A percentile compares a stretch with the other conserved stretches of the same genome.
Conservation (phyloP, 2,113 vertebrate species). For the Suncus etruscus region DNA sequence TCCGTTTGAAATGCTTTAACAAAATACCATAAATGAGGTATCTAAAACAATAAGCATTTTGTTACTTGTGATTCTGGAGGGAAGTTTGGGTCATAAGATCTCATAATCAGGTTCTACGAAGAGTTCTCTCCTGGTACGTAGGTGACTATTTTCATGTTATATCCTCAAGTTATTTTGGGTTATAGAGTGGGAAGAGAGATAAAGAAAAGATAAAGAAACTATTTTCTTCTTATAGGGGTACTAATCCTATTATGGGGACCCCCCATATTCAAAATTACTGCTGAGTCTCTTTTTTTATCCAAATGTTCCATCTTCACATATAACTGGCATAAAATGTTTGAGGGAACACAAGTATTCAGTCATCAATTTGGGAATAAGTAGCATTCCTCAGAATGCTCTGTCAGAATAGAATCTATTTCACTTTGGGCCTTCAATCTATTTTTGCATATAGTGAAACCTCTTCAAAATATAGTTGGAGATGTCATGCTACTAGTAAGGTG, state of each 20-base stretch:
- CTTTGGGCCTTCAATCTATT: accelerated
- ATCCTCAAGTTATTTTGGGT: neutral
- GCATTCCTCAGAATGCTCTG: neutral
- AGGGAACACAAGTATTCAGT: neutral
- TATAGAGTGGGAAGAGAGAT: no score
- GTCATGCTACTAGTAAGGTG: neutral
- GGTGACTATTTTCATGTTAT: neutral
- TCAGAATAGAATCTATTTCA: neutral
- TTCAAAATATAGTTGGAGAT: constrained; percentile 29
- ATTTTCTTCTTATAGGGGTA: neutral
- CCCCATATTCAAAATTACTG: neutral
- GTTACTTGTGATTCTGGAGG: neutral
- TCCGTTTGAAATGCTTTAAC: neutral
- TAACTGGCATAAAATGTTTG: neutral
- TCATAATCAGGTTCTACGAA: neutral
- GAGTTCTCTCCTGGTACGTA: neutral
- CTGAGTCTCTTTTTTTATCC: neutral
- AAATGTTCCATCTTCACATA: neutral
- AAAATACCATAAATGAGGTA: neutral
- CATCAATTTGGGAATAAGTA: neutral
- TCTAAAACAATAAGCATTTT: neutral
- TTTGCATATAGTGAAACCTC: neutral
- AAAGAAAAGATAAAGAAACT: neutral
- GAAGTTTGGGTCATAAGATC: neutral
- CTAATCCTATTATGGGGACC: neutral